Percentiles rank a stretch among this genome's conserved stretches.
phyloP scores from a whole-genome alignment of 2,797 vertebrate genomes.

The Crocodylus rhombifer region DNA sequence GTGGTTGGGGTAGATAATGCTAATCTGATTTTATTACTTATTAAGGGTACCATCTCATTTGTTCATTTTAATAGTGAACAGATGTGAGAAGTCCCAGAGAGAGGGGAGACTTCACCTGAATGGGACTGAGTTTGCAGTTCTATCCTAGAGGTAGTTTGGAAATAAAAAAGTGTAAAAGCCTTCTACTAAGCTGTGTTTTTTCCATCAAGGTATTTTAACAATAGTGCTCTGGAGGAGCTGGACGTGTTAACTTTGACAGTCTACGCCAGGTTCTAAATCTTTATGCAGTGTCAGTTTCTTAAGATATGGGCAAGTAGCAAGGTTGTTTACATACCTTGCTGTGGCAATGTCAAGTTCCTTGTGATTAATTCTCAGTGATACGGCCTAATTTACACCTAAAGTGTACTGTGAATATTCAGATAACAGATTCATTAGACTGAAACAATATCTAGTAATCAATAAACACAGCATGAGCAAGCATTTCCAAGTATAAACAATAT shows the following conservation, averaged over 20 bases:
- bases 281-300: constrained; percentile 44
- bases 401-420: neutral
- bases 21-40: constrained; percentile 46
- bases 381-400: neutral
- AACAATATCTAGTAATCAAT: neutral
- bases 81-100: constrained; percentile 64
- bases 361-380: neutral
- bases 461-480: neutral
- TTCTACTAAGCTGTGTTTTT: constrained; percentile 17
- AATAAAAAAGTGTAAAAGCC: constrained; percentile 32
- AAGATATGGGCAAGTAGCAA: constrained; percentile 2
- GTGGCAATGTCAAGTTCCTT: constrained; percentile 11
- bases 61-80: constrained; percentile 70
- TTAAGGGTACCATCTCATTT: constrained; percentile 38
- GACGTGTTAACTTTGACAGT: neutral
- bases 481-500: neutral
- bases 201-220: constrained; percentile 41
- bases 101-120: constrained; percentile 63
- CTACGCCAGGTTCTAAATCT: constrained; percentile 60
- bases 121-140: constrained; percentile 57
- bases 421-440: neutral
- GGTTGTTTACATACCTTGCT: constrained; percentile 46
- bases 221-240: constrained; percentile 29
- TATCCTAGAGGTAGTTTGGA: constrained; percentile 61
- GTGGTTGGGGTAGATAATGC: neutral